phyloP scores from a whole-genome alignment of 1,140 invertebrate genomes.

The Eufriesea mexicana region DNA sequence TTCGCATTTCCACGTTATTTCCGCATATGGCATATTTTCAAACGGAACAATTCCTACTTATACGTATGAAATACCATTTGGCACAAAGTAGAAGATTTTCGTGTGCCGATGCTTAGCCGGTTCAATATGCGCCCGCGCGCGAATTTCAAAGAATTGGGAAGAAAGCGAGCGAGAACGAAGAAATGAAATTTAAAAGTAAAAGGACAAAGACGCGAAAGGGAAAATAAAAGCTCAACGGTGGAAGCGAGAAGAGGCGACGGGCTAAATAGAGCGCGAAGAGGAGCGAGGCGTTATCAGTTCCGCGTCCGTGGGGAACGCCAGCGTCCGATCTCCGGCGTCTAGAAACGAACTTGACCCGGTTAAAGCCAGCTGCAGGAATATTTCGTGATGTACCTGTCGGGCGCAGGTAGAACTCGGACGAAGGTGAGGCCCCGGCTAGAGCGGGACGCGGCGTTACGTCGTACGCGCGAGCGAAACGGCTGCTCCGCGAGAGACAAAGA shows the following conservation, averaged over 20 bases:
- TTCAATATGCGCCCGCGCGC: too few relatives aligned
- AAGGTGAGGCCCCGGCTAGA: conserved; percentile 21
- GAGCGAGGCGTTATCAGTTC: conserved; percentile 44
- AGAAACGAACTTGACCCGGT: conserved; percentile 57
- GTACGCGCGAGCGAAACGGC: conserved; percentile 16
- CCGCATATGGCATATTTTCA: too few relatives aligned
- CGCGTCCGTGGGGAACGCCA: conserved; percentile 35
- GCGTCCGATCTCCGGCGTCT: conserved; percentile 6
- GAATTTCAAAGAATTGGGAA: too few relatives aligned
- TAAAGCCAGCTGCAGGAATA: conserved; percentile 45
- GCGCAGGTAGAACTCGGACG: conserved; percentile 45
- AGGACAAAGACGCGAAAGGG: background rate
- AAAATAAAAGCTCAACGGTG: background rate
- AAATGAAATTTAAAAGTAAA: background rate
- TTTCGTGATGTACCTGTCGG: conserved; percentile 45
- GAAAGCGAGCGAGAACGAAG: too few relatives aligned
- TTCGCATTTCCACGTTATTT: too few relatives aligned
- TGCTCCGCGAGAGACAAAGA: conserved; percentile 55
- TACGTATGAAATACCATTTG: too few relatives aligned
- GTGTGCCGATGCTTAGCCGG: too few relatives aligned
- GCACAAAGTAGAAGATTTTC: too few relatives aligned
- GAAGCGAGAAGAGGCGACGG: background rate
- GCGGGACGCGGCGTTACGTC: background rate
- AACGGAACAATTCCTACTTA: too few relatives aligned
- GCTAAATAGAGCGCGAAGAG: conserved; percentile 1